Evolutionary conservation across 2,888 invertebrate species (phyloP).

Genomic region (Unio pictorum): DNA sequence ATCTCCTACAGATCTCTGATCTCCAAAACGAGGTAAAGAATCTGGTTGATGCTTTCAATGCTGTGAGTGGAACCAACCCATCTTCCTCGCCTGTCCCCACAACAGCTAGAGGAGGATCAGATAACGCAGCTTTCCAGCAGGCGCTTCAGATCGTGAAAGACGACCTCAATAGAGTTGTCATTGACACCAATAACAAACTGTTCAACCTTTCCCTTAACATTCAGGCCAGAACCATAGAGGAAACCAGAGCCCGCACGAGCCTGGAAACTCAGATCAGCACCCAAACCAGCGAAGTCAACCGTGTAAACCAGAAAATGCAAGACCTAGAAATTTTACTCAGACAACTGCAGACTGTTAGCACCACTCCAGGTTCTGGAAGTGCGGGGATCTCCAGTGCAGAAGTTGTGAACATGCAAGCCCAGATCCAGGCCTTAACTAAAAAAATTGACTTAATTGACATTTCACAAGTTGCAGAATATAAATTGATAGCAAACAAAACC

Average conservation of each 20-base stretch:
- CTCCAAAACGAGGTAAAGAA: conserved; percentile 35
- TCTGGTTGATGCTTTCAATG: conserved; percentile 31
- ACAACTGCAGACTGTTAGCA: conserved; percentile 10
- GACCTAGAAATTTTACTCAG: conserved; percentile 20
- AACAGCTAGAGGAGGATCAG: conserved; percentile 2
- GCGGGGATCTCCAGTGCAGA: conserved; percentile 24
- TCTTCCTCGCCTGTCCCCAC: conserved; percentile 13
- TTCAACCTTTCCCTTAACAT: conserved; percentile 18
- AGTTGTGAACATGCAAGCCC: conserved; percentile 18
- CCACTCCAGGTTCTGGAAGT: conserved; percentile 5
- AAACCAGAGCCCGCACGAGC: conserved; percentile 20
- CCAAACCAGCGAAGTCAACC: conserved; percentile 22
- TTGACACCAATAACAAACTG: conserved; percentile 27
- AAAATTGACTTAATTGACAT: background rate
- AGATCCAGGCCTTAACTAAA: conserved; percentile 23
- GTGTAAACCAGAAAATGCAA: conserved; percentile 24
- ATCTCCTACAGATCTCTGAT: conserved; percentile 32
- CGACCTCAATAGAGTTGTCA: conserved; percentile 19
- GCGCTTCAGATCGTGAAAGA: conserved; percentile 20
- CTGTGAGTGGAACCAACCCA: conserved; percentile 7
- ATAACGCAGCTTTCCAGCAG: conserved; percentile 19
- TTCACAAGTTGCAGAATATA: no score
- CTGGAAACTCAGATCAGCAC: conserved; percentile 21
- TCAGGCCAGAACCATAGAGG: conserved; percentile 20
- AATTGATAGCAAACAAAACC: no score